A percentile compares a stretch with the other conserved stretches of the same genome.
phyloP scores from a whole-genome alignment of 2,888 invertebrate species.

The Athalia circularis region DNA sequence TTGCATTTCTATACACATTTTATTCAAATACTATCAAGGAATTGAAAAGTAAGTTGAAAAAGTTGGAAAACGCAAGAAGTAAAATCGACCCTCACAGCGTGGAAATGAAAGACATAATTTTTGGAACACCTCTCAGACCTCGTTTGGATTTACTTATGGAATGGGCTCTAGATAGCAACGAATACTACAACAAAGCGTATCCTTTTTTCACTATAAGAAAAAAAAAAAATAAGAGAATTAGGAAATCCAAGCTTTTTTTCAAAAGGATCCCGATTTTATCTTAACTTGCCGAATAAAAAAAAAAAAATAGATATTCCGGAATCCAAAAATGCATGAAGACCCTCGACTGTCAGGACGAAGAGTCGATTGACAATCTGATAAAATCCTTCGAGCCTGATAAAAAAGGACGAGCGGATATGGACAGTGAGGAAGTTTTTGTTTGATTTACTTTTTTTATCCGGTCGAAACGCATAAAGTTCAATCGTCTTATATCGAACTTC shows the following conservation, averaged over 20 bases:
- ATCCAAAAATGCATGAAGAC: constrained; percentile 51
- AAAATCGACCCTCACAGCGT: constrained; percentile 58
- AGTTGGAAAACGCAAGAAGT: constrained; percentile 59
- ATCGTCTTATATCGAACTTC: too few species aligned
- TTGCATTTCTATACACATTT: background rate
- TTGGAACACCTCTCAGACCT: constrained; percentile 63
- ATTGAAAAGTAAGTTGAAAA: constrained; percentile 59
- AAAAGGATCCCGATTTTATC: background rate
- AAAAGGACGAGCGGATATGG: constrained; percentile 53
- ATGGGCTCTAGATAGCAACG: constrained; percentile 61
- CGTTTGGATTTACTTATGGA: constrained; percentile 62
- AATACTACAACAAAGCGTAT: constrained; percentile 62
- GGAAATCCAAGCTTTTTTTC: background rate
- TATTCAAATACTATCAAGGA: constrained; percentile 54
- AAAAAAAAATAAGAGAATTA: background rate
- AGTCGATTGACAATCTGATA: constrained; percentile 57
- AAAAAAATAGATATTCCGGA: constrained; percentile 19
- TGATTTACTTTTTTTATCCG: too few species aligned
- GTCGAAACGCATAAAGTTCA: too few species aligned
- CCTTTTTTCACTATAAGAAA: constrained; percentile 51
- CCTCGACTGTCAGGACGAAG: constrained; percentile 60
- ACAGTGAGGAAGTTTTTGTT: constrained; percentile 56
- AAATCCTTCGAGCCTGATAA: constrained; percentile 57
- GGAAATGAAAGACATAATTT: constrained; percentile 58
- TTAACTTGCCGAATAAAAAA: background rate